Base-by-base conservation (phyloP, 2,797 vertebrate species). In the Fratercula arctica region DNA sequence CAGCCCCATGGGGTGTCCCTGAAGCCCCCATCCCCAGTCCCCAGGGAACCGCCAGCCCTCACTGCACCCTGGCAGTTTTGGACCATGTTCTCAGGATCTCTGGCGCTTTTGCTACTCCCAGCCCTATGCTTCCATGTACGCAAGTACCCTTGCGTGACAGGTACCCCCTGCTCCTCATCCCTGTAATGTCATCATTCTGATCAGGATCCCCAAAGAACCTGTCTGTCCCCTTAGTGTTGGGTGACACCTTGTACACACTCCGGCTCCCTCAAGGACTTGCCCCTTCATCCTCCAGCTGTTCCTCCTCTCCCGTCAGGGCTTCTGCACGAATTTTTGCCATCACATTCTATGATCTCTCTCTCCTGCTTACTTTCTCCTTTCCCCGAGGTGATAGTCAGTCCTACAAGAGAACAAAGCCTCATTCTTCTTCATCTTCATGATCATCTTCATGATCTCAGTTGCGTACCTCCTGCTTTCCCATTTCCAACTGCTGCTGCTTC, bases 101-200 rank as follows among this genome's bases (percentile, higher is more conserved):
- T 33, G 67, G 3, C 4, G 54, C 48, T 69, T 66, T 70, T 69
- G 50, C 33, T 82, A 7, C 50, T 83, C n/a, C 31, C 76, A 77
- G 20, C 5, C 37, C 61, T 21, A 3, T 4, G 26, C 25, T 37
- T 26, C 23, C 31, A 14, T 10, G 33, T n/a, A 67, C 0, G 0
- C 1, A 2, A 16, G 21, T 3, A 6, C 33, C 39, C 24, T 64
- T 28, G 20, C 21, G 25, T 60, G 26, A 75, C 20, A 28, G 43
- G 43, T 57, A 48, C n/a, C 28, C 21, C 12, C 20, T 50, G 45
- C n/a, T 50, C 45, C 45, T 31, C 26, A 37, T 14, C 19, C 20
- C n/a, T 60, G 19, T 37, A 48, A 60, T 31, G 26, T 10, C 14
- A 13, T 24, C 43, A 48, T 48, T 48, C n/a, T 60, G 33, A n/a